Base-by-base conservation (phyloP, 2,888 invertebrate genomes). In the Caradrina kadenii region DNA sequence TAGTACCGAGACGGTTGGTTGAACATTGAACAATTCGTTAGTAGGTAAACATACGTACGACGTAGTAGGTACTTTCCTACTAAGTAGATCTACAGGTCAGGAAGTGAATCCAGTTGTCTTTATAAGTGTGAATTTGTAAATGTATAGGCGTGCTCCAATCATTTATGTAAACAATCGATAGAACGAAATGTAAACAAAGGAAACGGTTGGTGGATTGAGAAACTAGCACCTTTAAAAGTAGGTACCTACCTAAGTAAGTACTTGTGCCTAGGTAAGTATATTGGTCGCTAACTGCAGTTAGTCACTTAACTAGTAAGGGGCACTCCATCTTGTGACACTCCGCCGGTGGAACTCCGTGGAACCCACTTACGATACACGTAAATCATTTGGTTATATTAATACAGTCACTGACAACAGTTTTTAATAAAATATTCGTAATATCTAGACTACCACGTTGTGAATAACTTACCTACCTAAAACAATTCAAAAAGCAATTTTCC, bases 291-390 rank as follows among this genome's bases (percentile, higher is more conserved):
- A 90, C 87, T 88, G 87, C 88, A 82, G 86, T 87, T 88, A 87
- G 84, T 87, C 88, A 88, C 88, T 87, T 86, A 86, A 72, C 72
- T 72, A 54, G 71, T 69, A 54, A 73, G 55, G 54, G 56, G 15
- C 83, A 84, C 79, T 86, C 80, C 68, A 79, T 64, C 81, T 66
- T 84, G 86, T 85, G 88, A 87, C 91, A 89, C 89, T 86, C 84
- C 87, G 85, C 87, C 88, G 89, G 89, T 90, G 89, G 66, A 90
- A 90, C 90, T 87, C 90, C 90, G 89, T 90, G 89, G 66, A 90
- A 90, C 91, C 88, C 90, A 91, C 92, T 92, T 89, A 90, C 85
- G 84, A 85, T 88, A 77, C 78, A 73, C 75, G 74, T 80, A 76
- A 80, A 76, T 84, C 75, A 79, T 79, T 82, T 71, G 59, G 68